Conservation (phyloP, 2,797 vertebrate genomes). For the Notolepis coatsorum region DNA sequence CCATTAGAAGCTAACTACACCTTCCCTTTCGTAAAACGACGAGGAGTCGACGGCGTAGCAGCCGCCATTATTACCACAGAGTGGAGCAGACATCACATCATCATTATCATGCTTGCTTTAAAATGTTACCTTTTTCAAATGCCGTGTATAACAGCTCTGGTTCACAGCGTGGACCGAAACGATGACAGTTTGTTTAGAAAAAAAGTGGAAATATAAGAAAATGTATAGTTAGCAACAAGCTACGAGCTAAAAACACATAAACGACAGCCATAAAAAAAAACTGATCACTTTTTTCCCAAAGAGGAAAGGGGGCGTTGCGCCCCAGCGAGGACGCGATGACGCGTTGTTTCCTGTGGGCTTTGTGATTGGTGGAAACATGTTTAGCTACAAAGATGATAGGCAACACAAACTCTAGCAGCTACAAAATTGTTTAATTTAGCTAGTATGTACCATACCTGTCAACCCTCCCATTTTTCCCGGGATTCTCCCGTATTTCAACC, state of each 20-base stretch:
- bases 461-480: too few species aligned
- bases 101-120: background rate
- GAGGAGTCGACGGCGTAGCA: constrained; percentile 27
- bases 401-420: too few species aligned
- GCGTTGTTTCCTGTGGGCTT: background rate
- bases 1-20: constrained; percentile 57
- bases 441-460: too few species aligned
- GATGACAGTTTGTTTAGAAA: background rate
- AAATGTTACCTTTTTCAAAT: constrained; percentile 29
- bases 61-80: constrained; percentile 55
- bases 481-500: background rate
- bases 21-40: constrained; percentile 52
- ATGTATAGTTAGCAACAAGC: too few species aligned
- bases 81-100: constrained; percentile 2
- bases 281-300: constrained; percentile 47
- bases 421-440: too few species aligned
- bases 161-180: constrained; percentile 4
- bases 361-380: constrained; percentile 42
- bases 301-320: constrained; percentile 42
- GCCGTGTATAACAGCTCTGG: constrained; percentile 5
- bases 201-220: constrained; percentile 2
- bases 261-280: constrained; percentile 48
- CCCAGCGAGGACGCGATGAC: constrained; percentile 41
- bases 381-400: background rate
- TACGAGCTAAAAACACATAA: constrained; percentile 3